These are phyloP conservation scores for Hapalemur alaotrensis DNA, from an alignment of 2,797 vertebrate genomes.

Conservation along the genomic window DNA sequence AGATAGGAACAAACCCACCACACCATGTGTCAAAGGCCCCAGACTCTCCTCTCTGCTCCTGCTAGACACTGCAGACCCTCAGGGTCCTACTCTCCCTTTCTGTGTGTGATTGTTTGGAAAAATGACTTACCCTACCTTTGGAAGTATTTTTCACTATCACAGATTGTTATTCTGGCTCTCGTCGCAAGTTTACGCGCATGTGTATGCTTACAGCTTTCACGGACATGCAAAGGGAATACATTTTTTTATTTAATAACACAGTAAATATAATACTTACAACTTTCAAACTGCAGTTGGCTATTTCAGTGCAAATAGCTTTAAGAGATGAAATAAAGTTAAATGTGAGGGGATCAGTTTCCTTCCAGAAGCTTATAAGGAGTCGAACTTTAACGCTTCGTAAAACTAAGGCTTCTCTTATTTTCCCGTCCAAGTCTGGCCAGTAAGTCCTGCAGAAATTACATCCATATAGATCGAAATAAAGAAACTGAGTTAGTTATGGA, in stretches of 20 bases:
- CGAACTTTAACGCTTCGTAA: conserved; percentile 92
- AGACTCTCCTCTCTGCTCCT: neutral
- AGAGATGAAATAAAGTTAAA: conserved; percentile 97
- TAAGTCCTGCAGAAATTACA: conserved; percentile 85
- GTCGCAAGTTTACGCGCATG: fast-evolving
- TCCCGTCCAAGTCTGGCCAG: conserved; percentile 95
- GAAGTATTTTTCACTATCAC: neutral
- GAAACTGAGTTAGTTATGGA: neutral
- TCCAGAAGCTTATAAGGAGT: conserved; percentile 95
- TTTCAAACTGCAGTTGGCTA: conserved; percentile 94
- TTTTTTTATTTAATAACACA: neutral
- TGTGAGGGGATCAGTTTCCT: conserved; percentile 93
- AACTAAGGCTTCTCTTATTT: conserved; percentile 94
- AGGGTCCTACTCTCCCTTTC: neutral
- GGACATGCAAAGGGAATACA: neutral
- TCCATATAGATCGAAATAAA: neutral
- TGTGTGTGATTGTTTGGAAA: neutral
- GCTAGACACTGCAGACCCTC: neutral
- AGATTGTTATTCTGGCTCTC: neutral
- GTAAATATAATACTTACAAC: conserved; percentile 88
- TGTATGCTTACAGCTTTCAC: neutral
- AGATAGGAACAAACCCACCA: neutral
- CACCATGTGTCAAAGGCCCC: no score
- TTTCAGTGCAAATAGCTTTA: conserved; percentile 94
- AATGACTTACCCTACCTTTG: neutral